phyloP scores from a whole-genome alignment of 2,113 vertebrate species.

The Chiloscyllium plagiosum region DNA sequence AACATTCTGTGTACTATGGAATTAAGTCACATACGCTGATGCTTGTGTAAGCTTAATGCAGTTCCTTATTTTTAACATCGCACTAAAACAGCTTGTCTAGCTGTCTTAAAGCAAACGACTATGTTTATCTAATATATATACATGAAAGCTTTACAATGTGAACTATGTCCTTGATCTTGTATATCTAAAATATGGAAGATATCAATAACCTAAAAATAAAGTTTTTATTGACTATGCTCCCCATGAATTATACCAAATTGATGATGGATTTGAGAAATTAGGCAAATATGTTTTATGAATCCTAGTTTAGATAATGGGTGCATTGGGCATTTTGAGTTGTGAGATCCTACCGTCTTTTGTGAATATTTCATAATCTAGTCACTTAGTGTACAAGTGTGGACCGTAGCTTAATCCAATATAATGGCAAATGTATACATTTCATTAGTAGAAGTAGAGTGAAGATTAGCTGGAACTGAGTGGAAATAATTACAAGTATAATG shows the following conservation, averaged over 20 bases:
- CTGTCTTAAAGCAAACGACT: neutral
- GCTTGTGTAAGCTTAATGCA: neutral
- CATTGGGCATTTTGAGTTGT: neutral
- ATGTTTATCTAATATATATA: neutral
- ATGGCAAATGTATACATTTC: neutral
- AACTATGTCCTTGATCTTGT: neutral
- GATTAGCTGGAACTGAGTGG: neutral
- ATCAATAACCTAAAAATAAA: neutral
- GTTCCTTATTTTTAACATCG: neutral
- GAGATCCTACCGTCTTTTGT: neutral
- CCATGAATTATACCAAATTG: neutral
- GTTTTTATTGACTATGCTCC: neutral
- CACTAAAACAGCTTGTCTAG: neutral
- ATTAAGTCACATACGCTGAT: neutral
- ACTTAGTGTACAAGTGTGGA: neutral
- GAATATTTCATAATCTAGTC: neutral
- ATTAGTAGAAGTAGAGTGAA: neutral
- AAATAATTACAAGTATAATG: constrained; percentile 1
- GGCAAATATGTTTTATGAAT: neutral
- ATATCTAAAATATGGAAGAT: neutral
- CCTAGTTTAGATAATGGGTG: neutral
- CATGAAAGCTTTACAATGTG: neutral
- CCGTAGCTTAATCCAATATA: neutral
- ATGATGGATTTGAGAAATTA: neutral
- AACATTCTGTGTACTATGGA: neutral